phyloP scores from a whole-genome alignment of 2,113 vertebrate species.

The Lepus europaeus region DNA sequence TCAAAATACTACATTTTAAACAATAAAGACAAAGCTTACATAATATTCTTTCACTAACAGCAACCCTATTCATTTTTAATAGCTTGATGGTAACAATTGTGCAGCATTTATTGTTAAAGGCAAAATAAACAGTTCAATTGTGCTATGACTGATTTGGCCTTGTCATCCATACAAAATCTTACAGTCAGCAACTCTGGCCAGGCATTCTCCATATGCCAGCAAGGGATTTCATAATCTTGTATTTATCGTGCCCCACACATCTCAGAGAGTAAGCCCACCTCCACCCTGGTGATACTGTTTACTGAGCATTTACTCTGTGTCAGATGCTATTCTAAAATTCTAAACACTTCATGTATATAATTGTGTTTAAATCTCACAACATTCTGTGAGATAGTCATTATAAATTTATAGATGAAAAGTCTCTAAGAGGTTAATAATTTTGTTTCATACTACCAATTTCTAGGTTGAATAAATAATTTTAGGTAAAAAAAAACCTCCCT shows the following conservation, averaged over 20 bases:
- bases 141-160: background rate
- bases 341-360: background rate
- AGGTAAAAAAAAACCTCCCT: background rate
- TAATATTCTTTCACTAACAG: conserved; percentile 20
- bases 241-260: background rate
- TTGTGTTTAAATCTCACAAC: background rate
- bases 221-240: background rate
- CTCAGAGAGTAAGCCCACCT: background rate
- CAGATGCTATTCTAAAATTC: background rate
- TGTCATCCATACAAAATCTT: background rate
- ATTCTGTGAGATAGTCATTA: background rate
- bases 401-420: conserved; percentile 10
- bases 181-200: background rate
- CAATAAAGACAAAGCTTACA: background rate
- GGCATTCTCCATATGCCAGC: background rate
- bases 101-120: conserved; percentile 58
- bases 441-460: background rate
- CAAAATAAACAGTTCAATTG: conserved; percentile 62
- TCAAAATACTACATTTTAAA: background rate
- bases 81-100: conserved; percentile 52
- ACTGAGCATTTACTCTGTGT: background rate
- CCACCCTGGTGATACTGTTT: background rate
- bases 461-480: conserved; percentile 3
- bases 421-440: background rate
- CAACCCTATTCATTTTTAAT: conserved; percentile 40